phyloP scores from a whole-genome alignment of 1,140 invertebrate species.

The Sinella curviseta region DNA sequence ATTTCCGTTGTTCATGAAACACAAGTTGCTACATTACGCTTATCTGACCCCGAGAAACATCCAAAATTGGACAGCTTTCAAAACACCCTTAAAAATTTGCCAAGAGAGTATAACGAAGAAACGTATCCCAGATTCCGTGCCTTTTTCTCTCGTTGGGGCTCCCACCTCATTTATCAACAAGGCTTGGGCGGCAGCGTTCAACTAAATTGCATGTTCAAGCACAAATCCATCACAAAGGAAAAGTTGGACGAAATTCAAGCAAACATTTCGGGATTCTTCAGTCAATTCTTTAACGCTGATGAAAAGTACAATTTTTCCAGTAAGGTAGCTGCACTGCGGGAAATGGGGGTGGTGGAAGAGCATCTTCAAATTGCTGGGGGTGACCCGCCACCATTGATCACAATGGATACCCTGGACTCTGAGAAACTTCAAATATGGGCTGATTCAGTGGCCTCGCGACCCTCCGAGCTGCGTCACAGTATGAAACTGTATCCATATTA shows the following conservation, averaged over 20 bases:
- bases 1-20: neutral
- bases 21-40: neutral
- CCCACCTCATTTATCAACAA: neutral
- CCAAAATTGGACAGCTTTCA: neutral
- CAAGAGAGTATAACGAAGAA: neutral
- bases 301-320: neutral
- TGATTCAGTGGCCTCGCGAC: neutral
- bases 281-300: neutral
- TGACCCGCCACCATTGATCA: neutral
- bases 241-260: neutral
- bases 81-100: neutral
- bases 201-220: neutral
- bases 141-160: neutral
- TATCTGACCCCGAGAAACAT: neutral
- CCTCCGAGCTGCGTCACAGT: neutral
- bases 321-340: neutral
- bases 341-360: neutral
- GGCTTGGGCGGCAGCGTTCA: neutral
- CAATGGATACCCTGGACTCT: neutral
- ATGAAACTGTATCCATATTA: neutral
- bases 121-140: neutral
- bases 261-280: neutral
- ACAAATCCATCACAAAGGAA: neutral
- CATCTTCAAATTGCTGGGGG: neutral
- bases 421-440: neutral